Evolutionary conservation across 2,888 invertebrate species (phyloP), one percentile per base, ranked within the genome.

Genomic region (Teleiodes luculella): DNA sequence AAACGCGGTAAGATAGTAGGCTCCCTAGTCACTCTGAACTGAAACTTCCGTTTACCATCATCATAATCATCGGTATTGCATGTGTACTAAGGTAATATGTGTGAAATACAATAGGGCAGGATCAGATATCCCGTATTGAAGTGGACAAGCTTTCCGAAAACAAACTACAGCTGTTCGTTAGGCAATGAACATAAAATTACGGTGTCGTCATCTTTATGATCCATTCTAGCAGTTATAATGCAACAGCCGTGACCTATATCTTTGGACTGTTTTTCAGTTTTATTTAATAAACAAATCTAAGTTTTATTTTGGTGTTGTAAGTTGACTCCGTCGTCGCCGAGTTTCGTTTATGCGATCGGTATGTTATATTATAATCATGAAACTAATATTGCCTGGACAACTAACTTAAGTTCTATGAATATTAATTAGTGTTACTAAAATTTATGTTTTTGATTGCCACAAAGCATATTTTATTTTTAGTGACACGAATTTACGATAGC

Each of bases 221-320:
- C 49, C 53, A 55, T 54, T 57, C 57, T 60, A 55, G 35, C 61
- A 61, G 54, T 66, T 58, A 67, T 68, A 66, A 69, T 69, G 67
- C 64, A 69, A 55, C 64, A 64, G 61, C 69, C 63, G 39, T 68
- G 69, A 68, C 69, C 69, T 55, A 66, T 53, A 63, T 67, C 54
- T 61, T 56, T 59, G 55, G 56, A 59, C 36, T 64, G 61, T 66
- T n/a, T 67, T 63, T 55, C 64, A 64, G 56, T 61, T 62, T 59
- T 59, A 63, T 61, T 61, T 57, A 57, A 62, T 62, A 61, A 65
- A 65, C 61, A 64, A 11, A 18, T 11, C 18, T 59, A 61, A 57
- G 50, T 63, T 66, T 53, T 49, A 52, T 52, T 50, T 55, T 47
- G 14, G 14, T 41, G 14, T 7, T 47, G 53, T 52, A 48, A 54